phyloP scores from a whole-genome alignment of 1,140 invertebrate species.

The Zaprionus nigranus region DNA sequence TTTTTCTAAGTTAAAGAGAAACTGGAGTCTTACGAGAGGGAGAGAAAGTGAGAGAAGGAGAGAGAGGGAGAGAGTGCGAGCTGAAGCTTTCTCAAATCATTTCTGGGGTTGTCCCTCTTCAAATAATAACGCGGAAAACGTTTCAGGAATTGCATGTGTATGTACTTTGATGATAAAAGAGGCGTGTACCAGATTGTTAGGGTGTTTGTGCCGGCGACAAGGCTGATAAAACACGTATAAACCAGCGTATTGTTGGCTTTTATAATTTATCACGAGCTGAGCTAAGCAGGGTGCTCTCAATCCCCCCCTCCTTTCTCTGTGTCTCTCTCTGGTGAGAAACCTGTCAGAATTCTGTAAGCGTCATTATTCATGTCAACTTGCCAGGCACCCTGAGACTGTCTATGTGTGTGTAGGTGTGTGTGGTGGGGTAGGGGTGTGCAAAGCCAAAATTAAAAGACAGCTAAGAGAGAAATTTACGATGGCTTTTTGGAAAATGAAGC shows the following conservation, averaged over 20 bases:
- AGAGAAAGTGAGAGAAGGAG: background rate
- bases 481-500: conserved; percentile 33
- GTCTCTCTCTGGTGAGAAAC: conserved; percentile 29
- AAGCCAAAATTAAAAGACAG: conserved; percentile 37
- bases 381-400: background rate
- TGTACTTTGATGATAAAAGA: conserved; percentile 15
- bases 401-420: background rate
- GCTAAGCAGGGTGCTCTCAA: conserved; percentile 7
- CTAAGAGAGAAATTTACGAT: conserved; percentile 24
- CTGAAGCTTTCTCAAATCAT: conserved; percentile 16
- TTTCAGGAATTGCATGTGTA: conserved; percentile 19
- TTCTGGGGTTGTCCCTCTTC: conserved; percentile 25
- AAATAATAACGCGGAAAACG: conserved; percentile 29
- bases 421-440: background rate
- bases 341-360: conserved; percentile 38
- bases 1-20: conserved; percentile 32
- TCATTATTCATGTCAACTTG: conserved; percentile 44
- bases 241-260: conserved; percentile 37
- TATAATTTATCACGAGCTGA: conserved; percentile 41
- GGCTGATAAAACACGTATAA: conserved; percentile 43
- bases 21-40: background rate
- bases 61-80: background rate
- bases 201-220: conserved; percentile 24
- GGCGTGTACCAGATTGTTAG: conserved; percentile 10
- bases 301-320: conserved; percentile 1